Percentiles rank a stretch among this genome's conserved stretches.
Evolutionary conservation across 2,888 invertebrate species (phyloP).

Genomic region (Mimachlamys varia): DNA sequence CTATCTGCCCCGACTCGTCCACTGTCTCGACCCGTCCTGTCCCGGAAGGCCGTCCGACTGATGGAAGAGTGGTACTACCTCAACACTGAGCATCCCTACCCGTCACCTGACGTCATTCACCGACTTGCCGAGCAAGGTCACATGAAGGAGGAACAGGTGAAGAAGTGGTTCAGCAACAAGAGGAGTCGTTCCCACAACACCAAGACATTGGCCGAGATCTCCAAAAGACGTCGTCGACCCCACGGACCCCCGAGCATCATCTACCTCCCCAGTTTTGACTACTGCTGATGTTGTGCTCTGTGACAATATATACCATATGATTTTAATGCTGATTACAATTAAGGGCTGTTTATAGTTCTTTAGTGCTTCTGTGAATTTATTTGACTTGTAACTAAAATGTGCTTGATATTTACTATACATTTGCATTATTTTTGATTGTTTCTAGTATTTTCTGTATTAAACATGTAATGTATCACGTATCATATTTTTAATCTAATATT

Average conservation of each 20-base stretch:
- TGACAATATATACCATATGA: too few species aligned
- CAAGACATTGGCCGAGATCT: slow-evolving; percentile 58
- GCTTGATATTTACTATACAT: too few species aligned
- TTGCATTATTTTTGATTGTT: too few species aligned
- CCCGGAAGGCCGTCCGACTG: slow-evolving; percentile 57
- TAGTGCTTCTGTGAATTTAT: too few species aligned
- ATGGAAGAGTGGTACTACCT: slow-evolving; percentile 68
- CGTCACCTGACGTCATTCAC: slow-evolving; percentile 57
- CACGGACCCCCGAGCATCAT: not conserved
- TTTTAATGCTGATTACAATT: too few species aligned
- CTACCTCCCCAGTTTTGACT: not conserved
- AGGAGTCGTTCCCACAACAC: slow-evolving; percentile 68
- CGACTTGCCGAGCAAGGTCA: slow-evolving; percentile 64
- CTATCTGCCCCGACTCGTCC: slow-evolving; percentile 45
- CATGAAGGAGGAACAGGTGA: slow-evolving; percentile 66
- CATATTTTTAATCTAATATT: too few species aligned
- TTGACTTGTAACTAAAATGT: too few species aligned
- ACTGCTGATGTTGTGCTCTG: not conserved
- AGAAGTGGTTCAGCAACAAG: slow-evolving; percentile 75
- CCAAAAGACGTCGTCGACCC: slow-evolving; percentile 38
- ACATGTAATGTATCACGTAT: too few species aligned
- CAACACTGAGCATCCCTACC: slow-evolving; percentile 71
- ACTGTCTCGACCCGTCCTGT: slow-evolving; percentile 54
- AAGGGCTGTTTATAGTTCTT: too few species aligned
- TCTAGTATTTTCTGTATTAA: too few species aligned